Conservation (phyloP, 2,113 vertebrate species). For the Tragulus kanchil region DNA sequence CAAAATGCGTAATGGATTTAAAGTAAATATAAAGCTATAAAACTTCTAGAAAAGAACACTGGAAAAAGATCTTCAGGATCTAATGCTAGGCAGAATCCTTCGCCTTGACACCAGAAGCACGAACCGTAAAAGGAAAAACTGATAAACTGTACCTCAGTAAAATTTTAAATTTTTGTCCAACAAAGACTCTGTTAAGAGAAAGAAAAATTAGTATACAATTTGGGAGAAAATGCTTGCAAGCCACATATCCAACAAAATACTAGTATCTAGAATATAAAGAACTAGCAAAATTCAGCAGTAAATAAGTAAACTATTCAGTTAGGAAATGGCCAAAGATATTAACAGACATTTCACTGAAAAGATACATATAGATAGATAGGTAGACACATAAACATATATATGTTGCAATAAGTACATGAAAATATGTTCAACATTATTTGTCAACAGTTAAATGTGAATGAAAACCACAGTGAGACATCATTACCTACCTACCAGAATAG, state of each 20-base stretch:
- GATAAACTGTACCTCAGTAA: background rate
- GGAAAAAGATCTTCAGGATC: background rate
- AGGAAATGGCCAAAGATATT: background rate
- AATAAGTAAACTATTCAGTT: background rate
- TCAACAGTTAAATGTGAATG: slow-evolving; percentile 20
- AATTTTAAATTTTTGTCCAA: background rate
- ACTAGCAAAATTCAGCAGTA: background rate
- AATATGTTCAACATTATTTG: slow-evolving; percentile 22
- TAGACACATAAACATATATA: background rate
- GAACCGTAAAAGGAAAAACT: background rate
- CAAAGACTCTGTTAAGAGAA: background rate
- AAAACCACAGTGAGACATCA: background rate
- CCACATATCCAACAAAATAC: background rate
- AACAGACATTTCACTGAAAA: slow-evolving; percentile 1
- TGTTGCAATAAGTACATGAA: background rate
- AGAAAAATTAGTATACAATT: background rate
- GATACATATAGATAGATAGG: background rate
- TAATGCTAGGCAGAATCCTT: background rate
- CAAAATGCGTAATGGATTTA: background rate
- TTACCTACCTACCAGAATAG: background rate
- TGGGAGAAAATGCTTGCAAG: slow-evolving; percentile 1
- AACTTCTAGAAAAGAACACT: background rate
- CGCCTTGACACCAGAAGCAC: background rate
- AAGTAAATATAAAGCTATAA: background rate
- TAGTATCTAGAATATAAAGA: background rate